phyloP scores from a whole-genome alignment of 2,113 vertebrate species.

The Heterocephalus glaber region DNA sequence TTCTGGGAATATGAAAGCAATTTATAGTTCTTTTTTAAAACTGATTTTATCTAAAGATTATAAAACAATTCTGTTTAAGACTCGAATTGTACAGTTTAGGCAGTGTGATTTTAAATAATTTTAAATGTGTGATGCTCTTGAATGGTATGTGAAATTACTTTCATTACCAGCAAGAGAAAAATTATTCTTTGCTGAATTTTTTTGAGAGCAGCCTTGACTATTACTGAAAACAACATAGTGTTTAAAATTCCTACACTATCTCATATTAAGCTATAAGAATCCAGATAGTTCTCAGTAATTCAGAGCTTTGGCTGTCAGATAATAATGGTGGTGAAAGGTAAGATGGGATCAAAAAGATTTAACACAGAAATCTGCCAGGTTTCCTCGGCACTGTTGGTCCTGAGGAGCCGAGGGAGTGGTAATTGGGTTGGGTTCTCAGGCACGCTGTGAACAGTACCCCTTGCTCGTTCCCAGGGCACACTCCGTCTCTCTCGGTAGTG shows the following conservation, averaged over 20 bases:
- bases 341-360: neutral
- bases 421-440: neutral
- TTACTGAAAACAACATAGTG: neutral
- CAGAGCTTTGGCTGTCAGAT: neutral
- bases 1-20: neutral
- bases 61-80: neutral
- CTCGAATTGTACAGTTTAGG: neutral
- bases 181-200: neutral
- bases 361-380: neutral
- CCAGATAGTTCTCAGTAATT: constrained; percentile 42
- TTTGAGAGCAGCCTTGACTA: constrained; percentile 16
- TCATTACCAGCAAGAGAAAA: neutral
- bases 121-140: neutral
- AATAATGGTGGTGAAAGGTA: neutral
- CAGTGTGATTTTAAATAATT: constrained; percentile 8
- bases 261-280: neutral
- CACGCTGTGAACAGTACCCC: fast-evolving
- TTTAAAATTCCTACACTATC: neutral
- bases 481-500: neutral
- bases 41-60: constrained; percentile 17
- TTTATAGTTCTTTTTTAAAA: constrained; percentile 25
- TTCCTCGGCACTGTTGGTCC: constrained; percentile 1
- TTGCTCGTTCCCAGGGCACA: neutral
- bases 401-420: neutral
- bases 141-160: neutral